Conservation (phyloP, 2,888 invertebrate species). For the Pemphredon lugubris region DNA sequence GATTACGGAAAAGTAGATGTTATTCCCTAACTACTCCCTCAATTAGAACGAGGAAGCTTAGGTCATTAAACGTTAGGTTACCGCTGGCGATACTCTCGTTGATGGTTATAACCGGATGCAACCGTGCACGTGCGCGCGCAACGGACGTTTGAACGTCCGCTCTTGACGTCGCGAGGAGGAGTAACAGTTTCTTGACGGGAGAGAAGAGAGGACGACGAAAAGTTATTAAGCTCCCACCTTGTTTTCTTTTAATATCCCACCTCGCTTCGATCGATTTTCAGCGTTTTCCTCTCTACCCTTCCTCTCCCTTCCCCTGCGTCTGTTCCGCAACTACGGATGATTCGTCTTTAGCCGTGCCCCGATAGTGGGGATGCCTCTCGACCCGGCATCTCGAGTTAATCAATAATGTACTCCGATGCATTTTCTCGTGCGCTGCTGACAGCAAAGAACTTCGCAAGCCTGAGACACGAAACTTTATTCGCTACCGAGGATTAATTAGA, state of each 20-base stretch:
- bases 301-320: too few species aligned
- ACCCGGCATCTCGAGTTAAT: conserved; percentile 33
- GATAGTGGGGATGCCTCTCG: conserved; percentile 3
- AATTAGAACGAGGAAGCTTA: conserved; percentile 10
- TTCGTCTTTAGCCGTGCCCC: neutral
- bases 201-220: too few species aligned
- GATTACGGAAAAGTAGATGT: conserved; percentile 10
- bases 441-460: neutral
- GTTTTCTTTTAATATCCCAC: neutral
- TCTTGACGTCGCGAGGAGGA: neutral
- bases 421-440: neutral
- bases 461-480: too few species aligned
- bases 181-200: too few species aligned
- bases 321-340: too few species aligned
- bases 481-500: too few species aligned
- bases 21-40: conserved; percentile 14
- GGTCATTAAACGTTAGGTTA: conserved; percentile 17
- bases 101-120: conserved; percentile 1
- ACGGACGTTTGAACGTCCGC: neutral
- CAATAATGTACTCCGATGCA: conserved; percentile 16
- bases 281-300: neutral
- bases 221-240: neutral
- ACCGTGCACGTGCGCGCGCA: neutral
- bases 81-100: neutral
- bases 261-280: neutral